Percentiles rank a stretch among this genome's conserved stretches.
These are phyloP conservation scores for Ptychochromis oligacanthus DNA, from an alignment of 2,113 vertebrate genomes.

Conservation along the genomic window DNA sequence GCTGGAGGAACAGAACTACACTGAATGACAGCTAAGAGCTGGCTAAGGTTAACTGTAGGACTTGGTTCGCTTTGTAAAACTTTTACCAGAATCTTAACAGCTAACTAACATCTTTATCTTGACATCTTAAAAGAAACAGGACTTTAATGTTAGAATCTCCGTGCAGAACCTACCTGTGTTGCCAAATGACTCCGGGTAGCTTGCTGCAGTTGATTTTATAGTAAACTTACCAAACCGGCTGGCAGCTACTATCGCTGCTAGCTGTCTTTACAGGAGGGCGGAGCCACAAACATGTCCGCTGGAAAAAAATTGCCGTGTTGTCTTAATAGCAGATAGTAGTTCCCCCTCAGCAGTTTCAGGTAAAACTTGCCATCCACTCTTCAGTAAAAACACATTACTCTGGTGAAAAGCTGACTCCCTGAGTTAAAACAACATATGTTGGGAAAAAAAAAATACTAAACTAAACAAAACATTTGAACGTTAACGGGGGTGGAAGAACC, in stretches of 20 bases:
- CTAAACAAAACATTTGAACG: no score
- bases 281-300: not conserved
- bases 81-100: not conserved
- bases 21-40: constrained; percentile 11
- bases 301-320: not conserved
- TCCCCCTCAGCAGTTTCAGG: not conserved
- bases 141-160: not conserved
- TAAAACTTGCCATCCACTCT: not conserved
- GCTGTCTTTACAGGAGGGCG: not conserved
- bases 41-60: constrained; percentile 1
- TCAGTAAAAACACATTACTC: not conserved
- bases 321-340: not conserved
- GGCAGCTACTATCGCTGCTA: not conserved
- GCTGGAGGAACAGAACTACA: not conserved
- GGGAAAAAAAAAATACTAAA: no score
- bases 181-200: not conserved
- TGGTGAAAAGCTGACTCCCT: no score
- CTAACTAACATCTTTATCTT: not conserved
- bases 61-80: not conserved
- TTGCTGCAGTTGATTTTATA: not conserved
- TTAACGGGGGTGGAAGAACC: no score
- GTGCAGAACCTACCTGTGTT: constrained; percentile 3
- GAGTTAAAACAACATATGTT: no score
- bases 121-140: not conserved
- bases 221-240: not conserved